phyloP scores from a whole-genome alignment of 2,888 invertebrate species.

The Plebejus anna region DNA sequence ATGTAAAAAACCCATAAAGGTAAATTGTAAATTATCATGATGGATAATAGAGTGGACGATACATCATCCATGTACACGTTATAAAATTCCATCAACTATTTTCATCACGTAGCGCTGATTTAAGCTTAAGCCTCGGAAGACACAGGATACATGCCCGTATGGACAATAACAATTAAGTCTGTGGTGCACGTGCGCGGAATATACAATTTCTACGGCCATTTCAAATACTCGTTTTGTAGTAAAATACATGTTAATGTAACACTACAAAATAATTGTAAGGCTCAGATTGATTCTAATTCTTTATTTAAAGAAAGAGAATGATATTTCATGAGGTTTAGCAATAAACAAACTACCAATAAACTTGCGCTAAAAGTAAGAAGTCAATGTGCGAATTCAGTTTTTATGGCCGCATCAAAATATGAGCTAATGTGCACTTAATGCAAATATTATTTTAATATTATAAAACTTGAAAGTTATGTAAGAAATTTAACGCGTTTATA shows the following conservation, averaged over 20 bases:
- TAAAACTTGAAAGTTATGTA: background rate
- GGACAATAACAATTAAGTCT: constrained; percentile 27
- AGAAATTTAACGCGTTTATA: background rate
- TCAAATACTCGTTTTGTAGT: constrained; percentile 1
- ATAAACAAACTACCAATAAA: background rate
- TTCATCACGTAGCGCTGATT: constrained; percentile 23
- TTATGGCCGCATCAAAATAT: too few relatives aligned
- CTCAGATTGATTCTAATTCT: background rate
- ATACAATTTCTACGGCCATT: constrained; percentile 10
- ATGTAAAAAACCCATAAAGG: constrained; percentile 6
- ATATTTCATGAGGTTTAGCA: background rate
- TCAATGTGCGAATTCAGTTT: background rate
- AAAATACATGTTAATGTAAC: background rate
- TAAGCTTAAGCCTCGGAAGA: constrained; percentile 25
- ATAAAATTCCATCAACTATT: constrained; percentile 20
- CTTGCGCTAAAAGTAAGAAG: background rate
- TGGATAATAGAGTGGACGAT: constrained; percentile 19
- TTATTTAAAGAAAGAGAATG: background rate
- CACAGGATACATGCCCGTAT: constrained; percentile 26
- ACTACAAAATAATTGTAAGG: background rate
- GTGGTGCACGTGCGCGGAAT: constrained; percentile 12
- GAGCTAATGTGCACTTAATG: too few relatives aligned
- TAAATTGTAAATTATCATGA: constrained; percentile 14
- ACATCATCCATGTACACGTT: constrained; percentile 13
- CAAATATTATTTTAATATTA: background rate